These are phyloP conservation scores for Glyptemys insculpta DNA, from an alignment of 2,797 vertebrate genomes.

Conservation along the genomic window DNA sequence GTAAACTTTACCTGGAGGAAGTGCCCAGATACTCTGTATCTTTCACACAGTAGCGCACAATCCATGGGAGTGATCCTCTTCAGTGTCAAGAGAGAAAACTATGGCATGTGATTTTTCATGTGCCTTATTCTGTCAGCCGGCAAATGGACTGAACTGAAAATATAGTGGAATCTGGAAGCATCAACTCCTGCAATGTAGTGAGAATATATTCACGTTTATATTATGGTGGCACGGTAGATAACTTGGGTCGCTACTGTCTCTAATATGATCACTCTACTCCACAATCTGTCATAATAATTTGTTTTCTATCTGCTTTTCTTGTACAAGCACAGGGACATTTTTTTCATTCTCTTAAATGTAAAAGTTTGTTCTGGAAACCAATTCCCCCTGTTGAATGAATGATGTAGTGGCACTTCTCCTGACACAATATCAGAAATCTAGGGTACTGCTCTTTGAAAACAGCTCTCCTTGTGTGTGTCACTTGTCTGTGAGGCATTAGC, in stretches of 20 bases:
- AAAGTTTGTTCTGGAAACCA: constrained; percentile 48
- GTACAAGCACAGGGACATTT: neutral
- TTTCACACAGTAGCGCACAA: neutral
- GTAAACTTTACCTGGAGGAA: constrained; percentile 8
- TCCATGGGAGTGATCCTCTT: neutral
- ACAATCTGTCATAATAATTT: constrained; percentile 17
- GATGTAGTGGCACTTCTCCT: constrained; percentile 4
- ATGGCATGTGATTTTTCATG: neutral
- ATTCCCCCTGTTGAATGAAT: constrained; percentile 29
- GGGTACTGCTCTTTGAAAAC: neutral
- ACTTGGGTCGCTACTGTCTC: neutral
- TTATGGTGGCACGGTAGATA: neutral
- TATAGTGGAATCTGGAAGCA: neutral
- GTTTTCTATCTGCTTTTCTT: constrained; percentile 8
- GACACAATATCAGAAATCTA: neutral
- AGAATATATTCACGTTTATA: neutral
- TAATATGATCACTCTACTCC: neutral
- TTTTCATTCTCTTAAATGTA: neutral
- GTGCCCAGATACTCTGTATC: neutral
- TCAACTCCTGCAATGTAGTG: neutral
- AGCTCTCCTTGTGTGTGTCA: neutral
- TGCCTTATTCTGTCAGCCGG: neutral
- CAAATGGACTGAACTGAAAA: neutral
- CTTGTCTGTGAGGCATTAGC: constrained; percentile 10
- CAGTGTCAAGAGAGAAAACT: neutral